Evolutionary conservation across 2,113 vertebrate species (phyloP).

Genomic region (Narcine bancroftii): DNA sequence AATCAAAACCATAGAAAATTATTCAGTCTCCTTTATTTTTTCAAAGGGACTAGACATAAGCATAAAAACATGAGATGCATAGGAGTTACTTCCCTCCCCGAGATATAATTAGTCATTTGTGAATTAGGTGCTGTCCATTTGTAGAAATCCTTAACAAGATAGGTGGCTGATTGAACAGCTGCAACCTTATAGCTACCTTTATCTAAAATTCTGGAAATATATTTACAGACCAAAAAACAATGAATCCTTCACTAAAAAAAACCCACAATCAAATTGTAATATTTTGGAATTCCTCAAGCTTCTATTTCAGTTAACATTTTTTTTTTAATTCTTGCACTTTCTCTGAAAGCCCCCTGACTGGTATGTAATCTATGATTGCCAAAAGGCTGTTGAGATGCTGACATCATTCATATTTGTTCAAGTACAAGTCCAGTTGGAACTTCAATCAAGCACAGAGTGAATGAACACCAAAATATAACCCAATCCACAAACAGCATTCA

Average conservation of each 20-base stretch:
- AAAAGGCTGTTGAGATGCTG: not conserved
- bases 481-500: not conserved
- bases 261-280: not conserved
- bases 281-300: not conserved
- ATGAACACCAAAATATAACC: not conserved
- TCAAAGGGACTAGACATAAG: not conserved
- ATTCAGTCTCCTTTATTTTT: not conserved
- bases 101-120: not conserved
- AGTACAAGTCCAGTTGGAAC: not conserved
- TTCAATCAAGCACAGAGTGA: not conserved
- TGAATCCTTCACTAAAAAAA: not conserved
- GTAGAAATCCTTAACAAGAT: not conserved
- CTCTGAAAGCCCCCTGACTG: no score
- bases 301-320: not conserved
- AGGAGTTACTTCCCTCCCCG: not conserved
- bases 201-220: not conserved
- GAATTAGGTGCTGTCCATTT: not conserved
- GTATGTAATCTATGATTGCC: not conserved
- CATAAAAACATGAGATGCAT: conserved; percentile 2
- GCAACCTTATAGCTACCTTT: not conserved
- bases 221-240: no score
- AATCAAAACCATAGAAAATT: conserved; percentile 28
- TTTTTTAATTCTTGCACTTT: not conserved
- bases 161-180: not conserved
- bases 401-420: no score